Conservation (phyloP, 1,140 invertebrate genomes). For the Bombus balteatus region DNA sequence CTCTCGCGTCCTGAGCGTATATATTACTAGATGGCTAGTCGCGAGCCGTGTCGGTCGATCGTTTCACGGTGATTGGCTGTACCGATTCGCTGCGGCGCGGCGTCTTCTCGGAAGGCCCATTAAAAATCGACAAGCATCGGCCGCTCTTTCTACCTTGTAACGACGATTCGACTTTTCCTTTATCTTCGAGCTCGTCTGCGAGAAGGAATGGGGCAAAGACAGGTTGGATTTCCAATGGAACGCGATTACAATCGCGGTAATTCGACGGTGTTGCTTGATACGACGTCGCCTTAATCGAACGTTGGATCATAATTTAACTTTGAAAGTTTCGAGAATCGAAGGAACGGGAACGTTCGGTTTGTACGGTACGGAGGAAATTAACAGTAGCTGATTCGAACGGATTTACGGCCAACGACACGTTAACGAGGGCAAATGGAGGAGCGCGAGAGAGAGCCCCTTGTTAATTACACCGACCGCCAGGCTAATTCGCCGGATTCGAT, state of each 20-base stretch:
- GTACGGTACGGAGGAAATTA: neutral
- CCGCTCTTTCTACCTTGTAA: neutral
- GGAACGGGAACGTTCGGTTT: neutral
- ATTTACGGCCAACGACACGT: conserved; percentile 55
- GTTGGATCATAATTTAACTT: neutral
- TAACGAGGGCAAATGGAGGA: conserved; percentile 50
- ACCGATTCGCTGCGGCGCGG: conserved; percentile 27
- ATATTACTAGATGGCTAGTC: neutral
- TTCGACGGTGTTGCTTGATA: neutral
- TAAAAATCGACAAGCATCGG: conserved; percentile 38
- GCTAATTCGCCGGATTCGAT: conserved; percentile 59
- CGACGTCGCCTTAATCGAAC: neutral
- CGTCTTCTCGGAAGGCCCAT: conserved; percentile 34
- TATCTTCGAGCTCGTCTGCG: neutral
- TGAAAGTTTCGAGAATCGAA: neutral
- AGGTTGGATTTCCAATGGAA: neutral
- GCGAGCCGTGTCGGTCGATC: conserved; percentile 39
- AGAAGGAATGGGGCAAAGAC: neutral
- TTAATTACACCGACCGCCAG: conserved; percentile 32
- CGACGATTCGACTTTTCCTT: neutral
- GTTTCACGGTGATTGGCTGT: conserved; percentile 60
- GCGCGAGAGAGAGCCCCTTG: conserved; percentile 21
- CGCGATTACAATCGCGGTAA: neutral
- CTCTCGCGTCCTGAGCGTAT: conserved; percentile 27
- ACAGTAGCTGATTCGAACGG: neutral